Percentiles rank a stretch among this genome's conserved stretches.
Evolutionary conservation across 2,113 vertebrate genomes (phyloP).

Genomic region (Morone chrysops): DNA sequence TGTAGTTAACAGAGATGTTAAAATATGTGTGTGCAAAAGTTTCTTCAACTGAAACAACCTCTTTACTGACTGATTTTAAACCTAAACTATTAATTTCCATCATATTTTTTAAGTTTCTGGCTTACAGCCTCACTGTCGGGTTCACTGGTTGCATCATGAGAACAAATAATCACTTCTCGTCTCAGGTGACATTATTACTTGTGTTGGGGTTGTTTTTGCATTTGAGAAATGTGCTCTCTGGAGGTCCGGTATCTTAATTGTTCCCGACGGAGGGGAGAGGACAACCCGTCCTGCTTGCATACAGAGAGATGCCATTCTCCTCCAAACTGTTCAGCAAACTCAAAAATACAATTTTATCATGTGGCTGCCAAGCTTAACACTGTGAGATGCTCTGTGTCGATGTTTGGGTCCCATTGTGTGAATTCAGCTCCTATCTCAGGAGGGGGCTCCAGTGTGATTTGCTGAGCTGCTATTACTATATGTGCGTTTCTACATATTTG

Average conservation of each 20-base stretch:
- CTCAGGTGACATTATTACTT: slow-evolving; percentile 63
- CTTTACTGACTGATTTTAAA: neutral
- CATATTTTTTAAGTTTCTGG: neutral
- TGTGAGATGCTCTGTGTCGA: neutral
- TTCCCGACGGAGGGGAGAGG: slow-evolving; percentile 54
- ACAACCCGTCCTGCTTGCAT: slow-evolving; percentile 14
- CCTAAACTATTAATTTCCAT: neutral
- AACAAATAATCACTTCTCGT: slow-evolving; percentile 43
- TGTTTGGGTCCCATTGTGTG: slow-evolving; percentile 37
- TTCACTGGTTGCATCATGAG: slow-evolving; percentile 58
- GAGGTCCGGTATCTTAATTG: slow-evolving; percentile 65
- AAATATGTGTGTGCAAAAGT: neutral
- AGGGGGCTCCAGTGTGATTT: neutral
- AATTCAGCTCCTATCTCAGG: slow-evolving; percentile 41
- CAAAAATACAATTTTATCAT: slow-evolving; percentile 17
- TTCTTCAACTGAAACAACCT: neutral
- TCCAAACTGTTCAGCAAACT: slow-evolving; percentile 16
- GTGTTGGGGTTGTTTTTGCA: slow-evolving; percentile 64
- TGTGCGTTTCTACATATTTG: slow-evolving; percentile 29
- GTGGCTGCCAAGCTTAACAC: neutral
- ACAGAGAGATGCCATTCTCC: slow-evolving; percentile 19
- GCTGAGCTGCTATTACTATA: neutral
- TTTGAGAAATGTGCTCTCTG: slow-evolving; percentile 42
- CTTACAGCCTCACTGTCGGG: neutral
- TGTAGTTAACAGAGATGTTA: too few species aligned